phyloP scores from a whole-genome alignment of 2,797 vertebrate genomes.

The Emydoidea blandingii region DNA sequence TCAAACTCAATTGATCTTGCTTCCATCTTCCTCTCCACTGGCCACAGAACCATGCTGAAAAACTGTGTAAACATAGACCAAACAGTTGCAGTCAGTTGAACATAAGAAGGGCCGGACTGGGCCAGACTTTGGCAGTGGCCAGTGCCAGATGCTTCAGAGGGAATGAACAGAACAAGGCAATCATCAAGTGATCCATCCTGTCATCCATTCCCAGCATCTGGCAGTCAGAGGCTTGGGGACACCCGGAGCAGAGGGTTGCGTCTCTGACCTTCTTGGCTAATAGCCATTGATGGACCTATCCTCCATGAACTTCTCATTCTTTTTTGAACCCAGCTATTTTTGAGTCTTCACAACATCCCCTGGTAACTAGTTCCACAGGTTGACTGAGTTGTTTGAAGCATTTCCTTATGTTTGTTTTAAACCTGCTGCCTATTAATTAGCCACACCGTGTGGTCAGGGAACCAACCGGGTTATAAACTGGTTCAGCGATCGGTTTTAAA shows the following conservation, averaged over 20 bases:
- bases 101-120: not conserved
- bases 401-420: not conserved
- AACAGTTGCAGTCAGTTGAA: not conserved
- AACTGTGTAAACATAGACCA: not conserved
- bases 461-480: not conserved
- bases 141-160: not conserved
- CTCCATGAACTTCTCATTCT: not conserved
- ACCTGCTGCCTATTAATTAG: not conserved
- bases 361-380: not conserved
- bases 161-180: not conserved
- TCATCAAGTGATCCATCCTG: not conserved
- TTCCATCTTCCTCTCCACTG: not conserved
- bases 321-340: not conserved
- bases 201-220: not conserved
- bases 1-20: not conserved
- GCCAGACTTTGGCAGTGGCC: not conserved
- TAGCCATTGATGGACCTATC: not conserved
- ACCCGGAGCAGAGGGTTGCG: not conserved
- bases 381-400: not conserved
- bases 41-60: not conserved
- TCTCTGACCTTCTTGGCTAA: not conserved
- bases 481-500: not conserved
- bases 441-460: not conserved
- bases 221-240: not conserved
- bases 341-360: not conserved